Evolutionary conservation across 2,888 invertebrate species (phyloP).

Genomic region (Drosophila hamatofila): DNA sequence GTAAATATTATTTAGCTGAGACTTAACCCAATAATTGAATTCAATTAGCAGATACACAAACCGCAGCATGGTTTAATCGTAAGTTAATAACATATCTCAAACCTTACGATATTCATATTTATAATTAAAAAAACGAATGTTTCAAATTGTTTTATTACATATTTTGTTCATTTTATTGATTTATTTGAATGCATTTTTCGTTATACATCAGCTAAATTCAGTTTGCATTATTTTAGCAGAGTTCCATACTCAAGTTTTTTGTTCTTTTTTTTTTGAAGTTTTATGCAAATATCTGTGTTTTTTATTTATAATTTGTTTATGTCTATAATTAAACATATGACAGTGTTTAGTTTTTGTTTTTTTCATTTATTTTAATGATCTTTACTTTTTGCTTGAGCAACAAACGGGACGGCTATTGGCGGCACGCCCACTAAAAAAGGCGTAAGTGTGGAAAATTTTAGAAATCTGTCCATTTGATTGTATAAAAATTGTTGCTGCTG

Average conservation of each 20-base stretch:
- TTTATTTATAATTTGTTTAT: slow-evolving; percentile 54
- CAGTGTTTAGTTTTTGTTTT: slow-evolving; percentile 57
- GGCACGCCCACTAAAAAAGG: slow-evolving; percentile 50
- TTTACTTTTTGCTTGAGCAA: slow-evolving; percentile 21
- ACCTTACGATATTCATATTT: not conserved
- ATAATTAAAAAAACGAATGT: not conserved
- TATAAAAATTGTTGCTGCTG: slow-evolving; percentile 60
- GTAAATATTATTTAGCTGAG: slow-evolving; percentile 2
- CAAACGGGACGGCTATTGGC: slow-evolving; percentile 33
- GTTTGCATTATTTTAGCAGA: slow-evolving; percentile 48
- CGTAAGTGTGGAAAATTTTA: slow-evolving; percentile 71
- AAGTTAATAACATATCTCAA: not conserved
- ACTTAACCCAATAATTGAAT: not conserved
- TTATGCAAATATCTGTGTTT: slow-evolving; percentile 32
- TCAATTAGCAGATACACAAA: not conserved
- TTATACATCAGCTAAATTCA: slow-evolving; percentile 76
- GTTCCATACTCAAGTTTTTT: slow-evolving; percentile 25
- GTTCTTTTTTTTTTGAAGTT: slow-evolving; percentile 37
- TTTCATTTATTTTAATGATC: slow-evolving; percentile 6
- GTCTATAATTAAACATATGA: slow-evolving; percentile 67
- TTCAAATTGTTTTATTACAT: slow-evolving; percentile 61
- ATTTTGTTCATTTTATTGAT: slow-evolving; percentile 69
- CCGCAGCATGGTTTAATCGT: not conserved
- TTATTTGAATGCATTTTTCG: slow-evolving; percentile 64
- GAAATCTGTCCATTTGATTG: slow-evolving; percentile 78